Conservation (phyloP, 2,113 vertebrate genomes). For the Anguilla japonica region DNA sequence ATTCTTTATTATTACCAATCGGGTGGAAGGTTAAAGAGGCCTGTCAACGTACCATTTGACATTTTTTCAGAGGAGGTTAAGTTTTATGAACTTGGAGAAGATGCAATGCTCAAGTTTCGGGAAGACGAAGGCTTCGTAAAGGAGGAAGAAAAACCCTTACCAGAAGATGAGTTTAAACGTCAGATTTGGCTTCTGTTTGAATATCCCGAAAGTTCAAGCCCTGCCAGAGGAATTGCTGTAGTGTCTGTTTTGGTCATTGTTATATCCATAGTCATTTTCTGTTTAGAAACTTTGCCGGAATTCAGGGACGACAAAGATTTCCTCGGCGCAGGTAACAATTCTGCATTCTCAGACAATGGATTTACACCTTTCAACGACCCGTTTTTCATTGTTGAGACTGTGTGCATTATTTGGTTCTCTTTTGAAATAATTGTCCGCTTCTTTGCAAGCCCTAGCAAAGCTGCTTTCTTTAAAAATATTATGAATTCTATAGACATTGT, state of each 20-base stretch:
- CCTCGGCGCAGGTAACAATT: constrained; percentile 72
- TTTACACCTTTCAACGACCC: constrained; percentile 96
- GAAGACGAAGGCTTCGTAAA: constrained; percentile 97
- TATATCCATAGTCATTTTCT: constrained; percentile 98
- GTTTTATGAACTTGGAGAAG: constrained; percentile 95
- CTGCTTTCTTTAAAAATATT: constrained; percentile 93
- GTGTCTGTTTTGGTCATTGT: constrained; percentile 96
- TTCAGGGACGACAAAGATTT: constrained; percentile 92
- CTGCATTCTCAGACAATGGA: constrained; percentile 73
- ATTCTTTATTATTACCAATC: constrained; percentile 98
- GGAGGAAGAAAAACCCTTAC: constrained; percentile 90
- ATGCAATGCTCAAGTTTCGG: constrained; percentile 93
- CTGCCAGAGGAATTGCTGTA: constrained; percentile 92
- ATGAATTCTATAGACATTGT: constrained; percentile 99
- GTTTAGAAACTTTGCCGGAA: constrained; percentile 93
- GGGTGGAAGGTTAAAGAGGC: constrained; percentile 90
- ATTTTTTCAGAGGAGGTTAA: constrained; percentile 98
- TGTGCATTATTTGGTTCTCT: constrained; percentile 99
- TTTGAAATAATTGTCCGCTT: constrained; percentile 96
- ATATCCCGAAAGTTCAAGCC: constrained; percentile 94
- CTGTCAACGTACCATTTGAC: constrained; percentile 92
- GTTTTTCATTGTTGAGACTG: constrained; percentile 97
- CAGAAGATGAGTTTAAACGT: constrained; percentile 92
- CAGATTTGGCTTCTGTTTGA: constrained; percentile 99
- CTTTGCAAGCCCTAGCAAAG: constrained; percentile 93